phyloP scores from a whole-genome alignment of 30 jellyfish, hydroid and myxozoan genomes.

The Catostylus mosaicus region DNA sequence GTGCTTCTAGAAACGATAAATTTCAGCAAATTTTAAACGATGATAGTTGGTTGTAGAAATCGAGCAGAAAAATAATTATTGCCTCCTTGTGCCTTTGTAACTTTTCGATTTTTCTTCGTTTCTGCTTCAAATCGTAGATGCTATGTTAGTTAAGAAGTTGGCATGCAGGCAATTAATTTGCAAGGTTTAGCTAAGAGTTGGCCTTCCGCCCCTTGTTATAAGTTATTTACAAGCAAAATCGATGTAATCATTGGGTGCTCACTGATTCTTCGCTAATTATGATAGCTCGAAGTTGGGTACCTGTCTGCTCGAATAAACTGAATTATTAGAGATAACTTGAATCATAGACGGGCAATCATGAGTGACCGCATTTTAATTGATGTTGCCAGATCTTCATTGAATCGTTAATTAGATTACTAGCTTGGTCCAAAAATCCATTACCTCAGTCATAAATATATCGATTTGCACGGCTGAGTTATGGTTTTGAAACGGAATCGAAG shows the following conservation, averaged over 20 bases:
- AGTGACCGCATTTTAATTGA: background rate
- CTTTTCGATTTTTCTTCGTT: too few relatives aligned
- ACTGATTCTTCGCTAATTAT: slow-evolving; percentile 7
- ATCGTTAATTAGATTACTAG: background rate
- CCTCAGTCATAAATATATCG: background rate
- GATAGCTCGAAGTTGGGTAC: slow-evolving; percentile 19
- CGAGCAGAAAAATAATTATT: too few relatives aligned
- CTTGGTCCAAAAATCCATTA: background rate
- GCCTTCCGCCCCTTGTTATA: slow-evolving; percentile 61
- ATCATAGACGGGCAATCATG: background rate
- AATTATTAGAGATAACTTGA: background rate
- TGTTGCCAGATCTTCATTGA: background rate
- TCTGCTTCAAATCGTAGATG: too few relatives aligned
- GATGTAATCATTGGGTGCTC: slow-evolving; percentile 60
- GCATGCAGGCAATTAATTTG: slow-evolving; percentile 6
- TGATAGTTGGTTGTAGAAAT: too few relatives aligned
- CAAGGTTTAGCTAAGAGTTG: slow-evolving; percentile 36
- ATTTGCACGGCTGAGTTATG: too few relatives aligned
- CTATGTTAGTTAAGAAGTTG: too few relatives aligned
- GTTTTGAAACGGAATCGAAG: too few relatives aligned
- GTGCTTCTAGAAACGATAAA: too few relatives aligned
- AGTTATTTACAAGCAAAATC: slow-evolving; percentile 31
- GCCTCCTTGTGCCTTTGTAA: too few relatives aligned
- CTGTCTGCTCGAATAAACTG: slow-evolving; percentile 11
- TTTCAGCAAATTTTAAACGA: too few relatives aligned